These are phyloP conservation scores for Lacerta agilis DNA, from an alignment of 2,797 vertebrate genomes.

Conservation along the genomic window DNA sequence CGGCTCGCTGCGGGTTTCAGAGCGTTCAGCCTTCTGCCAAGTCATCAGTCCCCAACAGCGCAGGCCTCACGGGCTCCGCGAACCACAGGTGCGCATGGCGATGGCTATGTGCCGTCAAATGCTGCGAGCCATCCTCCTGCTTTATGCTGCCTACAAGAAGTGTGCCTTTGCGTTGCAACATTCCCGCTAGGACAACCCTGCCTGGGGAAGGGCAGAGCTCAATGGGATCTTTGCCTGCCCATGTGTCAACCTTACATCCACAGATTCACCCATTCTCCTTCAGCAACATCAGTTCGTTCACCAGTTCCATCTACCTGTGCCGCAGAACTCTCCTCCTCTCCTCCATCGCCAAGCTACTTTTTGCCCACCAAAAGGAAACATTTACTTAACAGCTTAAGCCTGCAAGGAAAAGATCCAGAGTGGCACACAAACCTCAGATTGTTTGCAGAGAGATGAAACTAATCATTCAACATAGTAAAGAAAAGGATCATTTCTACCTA, in stretches of 20 bases:
- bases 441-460: conserved; percentile 1
- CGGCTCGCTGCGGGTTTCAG: conserved; percentile 66
- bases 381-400: not conserved
- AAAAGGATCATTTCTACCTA: not conserved
- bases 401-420: not conserved
- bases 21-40: conserved; percentile 72
- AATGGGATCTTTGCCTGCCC: not conserved
- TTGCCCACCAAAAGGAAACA: not conserved
- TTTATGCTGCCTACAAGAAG: conserved; percentile 68
- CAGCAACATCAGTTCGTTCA: not conserved
- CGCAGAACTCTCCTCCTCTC: not conserved
- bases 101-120: conserved; percentile 74
- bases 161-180: conserved; percentile 65
- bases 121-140: conserved; percentile 71
- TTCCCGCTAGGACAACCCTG: conserved; percentile 6
- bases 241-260: not conserved
- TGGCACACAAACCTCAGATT: not conserved
- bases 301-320: not conserved
- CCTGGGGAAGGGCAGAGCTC: not conserved
- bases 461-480: not conserved
- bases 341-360: not conserved
- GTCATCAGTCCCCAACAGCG: conserved; percentile 66
- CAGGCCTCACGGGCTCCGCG: conserved; percentile 67
- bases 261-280: not conserved
- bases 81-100: conserved; percentile 70